Percentiles rank a stretch among this genome's conserved stretches.
These are phyloP conservation scores for Chionis minor DNA, from an alignment of 2,113 vertebrate species.

Conservation along the genomic window DNA sequence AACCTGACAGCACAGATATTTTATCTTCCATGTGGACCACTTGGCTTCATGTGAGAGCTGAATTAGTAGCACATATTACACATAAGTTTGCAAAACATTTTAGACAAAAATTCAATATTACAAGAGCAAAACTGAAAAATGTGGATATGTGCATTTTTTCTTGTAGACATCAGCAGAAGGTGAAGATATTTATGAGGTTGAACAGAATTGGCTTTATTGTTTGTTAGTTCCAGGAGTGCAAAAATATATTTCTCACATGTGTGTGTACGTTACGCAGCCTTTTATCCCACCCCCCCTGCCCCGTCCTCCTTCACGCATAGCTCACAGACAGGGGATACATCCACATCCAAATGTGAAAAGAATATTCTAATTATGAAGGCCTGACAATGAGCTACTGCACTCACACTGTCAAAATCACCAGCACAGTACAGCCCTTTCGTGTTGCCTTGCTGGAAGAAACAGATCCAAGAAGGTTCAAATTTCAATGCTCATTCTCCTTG, in stretches of 20 bases:
- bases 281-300: not conserved
- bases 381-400: not conserved
- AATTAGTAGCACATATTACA: not conserved
- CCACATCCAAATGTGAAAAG: not conserved
- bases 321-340: not conserved
- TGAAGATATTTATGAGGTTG: not conserved
- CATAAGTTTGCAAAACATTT: not conserved
- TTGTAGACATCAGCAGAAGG: not conserved
- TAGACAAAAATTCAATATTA: not conserved
- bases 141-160: not conserved
- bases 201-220: not conserved
- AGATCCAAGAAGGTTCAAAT: conserved; percentile 13
- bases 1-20: not conserved
- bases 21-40: not conserved
- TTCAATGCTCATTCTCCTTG: not conserved
- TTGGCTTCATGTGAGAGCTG: not conserved
- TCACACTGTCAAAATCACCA: not conserved
- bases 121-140: not conserved
- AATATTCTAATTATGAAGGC: not conserved
- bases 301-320: not conserved
- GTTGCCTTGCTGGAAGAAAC: not conserved
- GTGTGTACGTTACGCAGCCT: not conserved
- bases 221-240: not conserved
- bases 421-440: not conserved
- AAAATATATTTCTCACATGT: not conserved